Base-by-base conservation (phyloP, 2,113 vertebrate genomes). In the Sprattus sprattus region DNA sequence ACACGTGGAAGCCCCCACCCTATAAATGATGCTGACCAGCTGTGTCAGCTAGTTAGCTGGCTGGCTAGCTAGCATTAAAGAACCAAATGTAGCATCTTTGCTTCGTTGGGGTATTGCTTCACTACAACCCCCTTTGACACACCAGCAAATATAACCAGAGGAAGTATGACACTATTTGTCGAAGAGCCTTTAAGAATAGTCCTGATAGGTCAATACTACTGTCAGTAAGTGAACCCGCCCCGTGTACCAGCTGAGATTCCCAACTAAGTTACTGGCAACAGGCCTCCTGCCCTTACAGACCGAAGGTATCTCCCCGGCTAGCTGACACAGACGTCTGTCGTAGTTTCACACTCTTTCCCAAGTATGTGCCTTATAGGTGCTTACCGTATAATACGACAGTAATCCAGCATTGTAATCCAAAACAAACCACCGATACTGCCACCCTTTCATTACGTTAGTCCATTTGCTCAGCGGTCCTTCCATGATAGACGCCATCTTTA, bases 401-500 rank as follows among this genome's bases (percentile, higher is more conserved):
- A 99, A 91, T 18, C 98, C 98, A 16, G 97, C 97, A 80, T 99
- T 99, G 90, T 98, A 99, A 92, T 99, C 98, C 92, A 99, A 90
- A 86, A 99, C 97, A 91, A 99, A 99, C 98, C 98, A 99, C 32
- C 98, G 98, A 85, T 99, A 99, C 95, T 99, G 98, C 98, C 98
- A 99, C 32, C 98, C 98, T 91, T 98, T 99, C 97, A 99, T 99
- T 86, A 99, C 97, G 91, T 99, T 99, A 91, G 98, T 99, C 98
- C 98, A 99, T 95, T 99, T 99, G 94, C 98, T 99, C 81, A 99
- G 96, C 93, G 98, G 98, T 86, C 98, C 97, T 88, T 99, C 97
- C 97, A 99, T 97, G 94, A 99, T 97, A 86, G 97, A 99, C 97
- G 97, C 97, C 97, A 99, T 99, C 94, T 99, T 98, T 97, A 93